A percentile compares a stretch with the other conserved stretches of the same genome.
These are phyloP conservation scores for Epinephelus moara DNA, from an alignment of 2,113 vertebrate species.

Conservation along the genomic window DNA sequence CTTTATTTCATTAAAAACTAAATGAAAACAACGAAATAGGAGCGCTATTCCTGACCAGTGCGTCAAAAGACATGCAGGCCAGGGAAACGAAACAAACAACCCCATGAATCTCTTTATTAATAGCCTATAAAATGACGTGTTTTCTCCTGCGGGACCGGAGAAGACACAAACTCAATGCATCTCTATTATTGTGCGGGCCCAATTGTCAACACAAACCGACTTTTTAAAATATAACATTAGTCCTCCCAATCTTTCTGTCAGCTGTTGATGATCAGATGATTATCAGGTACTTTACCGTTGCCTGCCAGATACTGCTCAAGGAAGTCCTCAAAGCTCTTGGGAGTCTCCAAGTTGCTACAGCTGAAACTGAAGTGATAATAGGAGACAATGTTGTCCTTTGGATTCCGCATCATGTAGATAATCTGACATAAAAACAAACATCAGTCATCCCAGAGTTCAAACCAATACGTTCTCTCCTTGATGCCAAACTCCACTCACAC, in stretches of 20 bases:
- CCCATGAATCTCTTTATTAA: too few species aligned
- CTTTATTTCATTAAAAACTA: too few species aligned
- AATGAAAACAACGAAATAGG: too few species aligned
- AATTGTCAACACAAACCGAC: not conserved
- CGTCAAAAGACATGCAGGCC: too few species aligned
- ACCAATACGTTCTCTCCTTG: not conserved
- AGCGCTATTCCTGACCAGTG: too few species aligned
- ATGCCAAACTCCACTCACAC: not conserved
- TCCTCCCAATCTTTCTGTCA: not conserved
- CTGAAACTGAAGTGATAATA: conserved; percentile 79
- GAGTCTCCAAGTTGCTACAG: not conserved
- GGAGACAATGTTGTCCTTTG: conserved; percentile 84
- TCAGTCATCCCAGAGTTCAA: not conserved
- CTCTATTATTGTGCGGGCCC: too few species aligned
- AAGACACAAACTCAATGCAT: too few species aligned
- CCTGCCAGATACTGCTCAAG: conserved; percentile 80
- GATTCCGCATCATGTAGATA: conserved; percentile 85
- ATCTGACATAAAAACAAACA: conserved; percentile 13
- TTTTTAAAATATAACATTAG: not conserved
- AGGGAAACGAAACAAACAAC: too few species aligned
- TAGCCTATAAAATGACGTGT: not conserved
- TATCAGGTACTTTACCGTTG: conserved; percentile 57
- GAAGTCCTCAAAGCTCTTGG: conserved; percentile 71
- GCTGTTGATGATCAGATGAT: not conserved
- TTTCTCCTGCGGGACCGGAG: too few species aligned